Evolutionary conservation across 2,888 invertebrate genomes (phyloP).

Genomic region (Drosophila ochracea): DNA sequence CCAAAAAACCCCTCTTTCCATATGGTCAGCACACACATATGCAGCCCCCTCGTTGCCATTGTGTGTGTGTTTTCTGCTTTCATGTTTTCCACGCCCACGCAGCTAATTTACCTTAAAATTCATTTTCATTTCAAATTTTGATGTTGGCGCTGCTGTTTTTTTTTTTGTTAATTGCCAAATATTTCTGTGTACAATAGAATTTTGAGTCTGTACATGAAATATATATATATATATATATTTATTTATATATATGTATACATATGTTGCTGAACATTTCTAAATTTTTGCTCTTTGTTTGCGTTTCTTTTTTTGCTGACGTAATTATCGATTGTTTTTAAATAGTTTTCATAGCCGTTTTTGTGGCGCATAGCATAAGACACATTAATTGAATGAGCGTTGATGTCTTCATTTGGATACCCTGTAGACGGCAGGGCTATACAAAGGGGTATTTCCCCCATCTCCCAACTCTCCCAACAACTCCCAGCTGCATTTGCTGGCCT

Average conservation of each 20-base stretch:
- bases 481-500: too few relatives aligned
- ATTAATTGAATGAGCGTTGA: slow-evolving; percentile 18
- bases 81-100: slow-evolving; percentile 57
- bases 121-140: slow-evolving; percentile 58
- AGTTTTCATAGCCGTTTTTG: slow-evolving; percentile 22
- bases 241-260: neutral
- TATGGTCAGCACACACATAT: neutral
- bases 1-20: neutral
- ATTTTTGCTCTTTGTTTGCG: slow-evolving; percentile 17
- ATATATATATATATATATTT: neutral
- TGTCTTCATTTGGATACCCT: slow-evolving; percentile 23
- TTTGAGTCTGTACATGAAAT: slow-evolving; percentile 57
- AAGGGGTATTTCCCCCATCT: neutral
- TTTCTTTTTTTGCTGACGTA: slow-evolving; percentile 63
- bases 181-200: slow-evolving; percentile 65
- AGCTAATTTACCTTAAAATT: slow-evolving; percentile 78
- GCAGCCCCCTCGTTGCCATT: neutral
- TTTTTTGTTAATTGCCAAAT: slow-evolving; percentile 66
- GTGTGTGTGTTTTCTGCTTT: slow-evolving; percentile 24
- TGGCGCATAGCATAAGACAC: slow-evolving; percentile 15
- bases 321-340: slow-evolving; percentile 69
- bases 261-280: slow-evolving; percentile 8
- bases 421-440: neutral
- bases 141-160: slow-evolving; percentile 31
- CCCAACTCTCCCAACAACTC: too few relatives aligned